These are phyloP conservation scores for Cosmopolites sordidus DNA, from an alignment of 2,888 invertebrate genomes.

Conservation along the genomic window DNA sequence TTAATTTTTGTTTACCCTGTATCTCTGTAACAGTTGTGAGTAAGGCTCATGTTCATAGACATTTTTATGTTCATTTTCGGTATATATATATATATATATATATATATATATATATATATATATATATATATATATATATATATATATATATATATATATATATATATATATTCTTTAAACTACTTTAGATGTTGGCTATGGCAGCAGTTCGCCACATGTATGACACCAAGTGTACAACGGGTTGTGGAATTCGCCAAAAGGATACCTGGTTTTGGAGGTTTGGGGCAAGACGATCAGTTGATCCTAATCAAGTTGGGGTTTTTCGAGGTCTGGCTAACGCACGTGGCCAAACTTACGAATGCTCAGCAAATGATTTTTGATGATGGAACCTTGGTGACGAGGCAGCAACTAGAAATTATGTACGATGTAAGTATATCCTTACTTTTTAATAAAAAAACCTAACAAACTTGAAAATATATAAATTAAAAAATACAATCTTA, in stretches of 20 bases:
- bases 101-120: too few relatives aligned
- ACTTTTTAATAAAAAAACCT: too few relatives aligned
- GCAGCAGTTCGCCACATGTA: conserved; percentile 79
- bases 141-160: too few relatives aligned
- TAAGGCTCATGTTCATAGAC: too few relatives aligned
- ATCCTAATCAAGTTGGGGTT: conserved; percentile 95
- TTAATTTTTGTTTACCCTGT: too few relatives aligned
- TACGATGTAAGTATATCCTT: conserved; percentile 85
- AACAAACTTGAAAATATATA: too few relatives aligned
- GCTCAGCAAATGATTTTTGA: conserved; percentile 78
- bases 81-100: too few relatives aligned
- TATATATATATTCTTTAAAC: conserved; percentile 1
- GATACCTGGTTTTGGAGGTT: conserved; percentile 85
- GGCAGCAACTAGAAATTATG: conserved; percentile 78
- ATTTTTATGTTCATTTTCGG: too few relatives aligned
- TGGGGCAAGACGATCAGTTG: conserved; percentile 93
- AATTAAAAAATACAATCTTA: too few relatives aligned
- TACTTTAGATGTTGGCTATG: conserved; percentile 73
- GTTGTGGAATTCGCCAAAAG: conserved; percentile 96
- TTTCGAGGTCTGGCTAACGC: conserved; percentile 92
- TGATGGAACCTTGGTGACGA: conserved; percentile 80
- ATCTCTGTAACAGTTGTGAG: too few relatives aligned
- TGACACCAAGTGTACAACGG: conserved; percentile 87
- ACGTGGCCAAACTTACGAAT: conserved; percentile 76
- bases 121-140: too few relatives aligned